Evolutionary conservation across 2,888 invertebrate genomes (phyloP).

Genomic region (Leptogaster cylindrica): DNA sequence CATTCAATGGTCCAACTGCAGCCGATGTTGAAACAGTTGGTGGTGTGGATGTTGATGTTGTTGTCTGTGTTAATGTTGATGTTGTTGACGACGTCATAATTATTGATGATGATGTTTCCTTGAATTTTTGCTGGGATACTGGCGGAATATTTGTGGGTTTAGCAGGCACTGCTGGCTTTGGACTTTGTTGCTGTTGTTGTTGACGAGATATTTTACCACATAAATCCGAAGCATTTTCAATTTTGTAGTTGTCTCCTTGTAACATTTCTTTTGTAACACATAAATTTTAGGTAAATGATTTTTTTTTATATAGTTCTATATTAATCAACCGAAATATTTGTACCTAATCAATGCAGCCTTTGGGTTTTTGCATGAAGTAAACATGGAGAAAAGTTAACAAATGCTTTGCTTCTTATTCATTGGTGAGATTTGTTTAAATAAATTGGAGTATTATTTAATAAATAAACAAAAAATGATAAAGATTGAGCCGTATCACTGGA

Average conservation of each 20-base stretch:
- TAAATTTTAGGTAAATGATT: not conserved
- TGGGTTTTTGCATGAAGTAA: too few relatives aligned
- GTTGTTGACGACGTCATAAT: not conserved
- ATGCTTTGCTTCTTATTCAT: too few relatives aligned
- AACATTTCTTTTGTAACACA: too few relatives aligned
- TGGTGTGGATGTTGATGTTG: conserved; percentile 1
- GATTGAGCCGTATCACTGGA: too few relatives aligned
- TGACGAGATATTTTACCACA: conserved; percentile 27
- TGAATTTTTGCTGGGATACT: conserved; percentile 51
- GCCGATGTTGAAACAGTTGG: conserved; percentile 16
- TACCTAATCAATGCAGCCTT: too few relatives aligned
- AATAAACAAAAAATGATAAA: too few relatives aligned
- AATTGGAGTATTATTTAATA: too few relatives aligned
- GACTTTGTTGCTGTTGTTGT: conserved; percentile 48
- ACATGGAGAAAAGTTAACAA: too few relatives aligned
- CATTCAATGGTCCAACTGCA: not conserved
- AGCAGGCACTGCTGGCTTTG: conserved; percentile 59
- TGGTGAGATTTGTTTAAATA: too few relatives aligned
- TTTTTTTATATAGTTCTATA: not conserved
- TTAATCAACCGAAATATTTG: too few relatives aligned
- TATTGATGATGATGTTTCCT: not conserved
- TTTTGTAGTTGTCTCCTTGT: conserved; percentile 11
- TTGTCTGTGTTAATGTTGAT: not conserved
- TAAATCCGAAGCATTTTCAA: conserved; percentile 29
- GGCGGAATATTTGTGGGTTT: conserved; percentile 63